A percentile compares a stretch with the other conserved stretches of the same genome.
phyloP scores from a whole-genome alignment of 2,113 vertebrate species.

The Cinclus cinclus region DNA sequence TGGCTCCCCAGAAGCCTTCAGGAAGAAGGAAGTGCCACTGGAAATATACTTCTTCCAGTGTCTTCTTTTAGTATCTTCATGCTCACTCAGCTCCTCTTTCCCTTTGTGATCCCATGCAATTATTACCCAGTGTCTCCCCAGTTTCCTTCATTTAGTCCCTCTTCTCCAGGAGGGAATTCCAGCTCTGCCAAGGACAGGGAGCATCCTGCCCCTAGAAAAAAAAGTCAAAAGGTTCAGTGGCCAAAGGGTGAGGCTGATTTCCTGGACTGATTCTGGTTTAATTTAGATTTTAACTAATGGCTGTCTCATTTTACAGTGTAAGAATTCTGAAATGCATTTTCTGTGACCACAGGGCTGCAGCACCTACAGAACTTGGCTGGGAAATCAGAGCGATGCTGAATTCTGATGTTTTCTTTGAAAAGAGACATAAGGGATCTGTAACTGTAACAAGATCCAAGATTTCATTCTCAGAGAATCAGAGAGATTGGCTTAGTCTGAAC shows the following conservation, averaged over 20 bases:
- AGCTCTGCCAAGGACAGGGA: neutral
- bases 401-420: neutral
- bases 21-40: neutral
- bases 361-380: neutral
- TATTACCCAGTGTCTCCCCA: neutral
- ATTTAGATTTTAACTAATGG: neutral
- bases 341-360: neutral
- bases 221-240: neutral
- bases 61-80: neutral
- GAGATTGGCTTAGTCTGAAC: constrained; percentile 23
- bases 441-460: constrained; percentile 14
- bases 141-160: neutral
- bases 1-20: neutral
- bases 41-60: neutral
- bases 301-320: neutral
- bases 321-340: neutral
- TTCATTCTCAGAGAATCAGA: neutral
- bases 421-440: constrained; percentile 21
- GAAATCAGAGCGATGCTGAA: neutral
- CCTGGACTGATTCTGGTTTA: neutral
- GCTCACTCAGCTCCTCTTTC: neutral
- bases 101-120: neutral
- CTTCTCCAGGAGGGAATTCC: neutral
- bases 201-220: neutral
- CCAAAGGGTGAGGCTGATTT: neutral